Evolutionary conservation across 35 echinoderm and acorn worm genomes (phyloP).

Genomic region (Ptychodera flava): DNA sequence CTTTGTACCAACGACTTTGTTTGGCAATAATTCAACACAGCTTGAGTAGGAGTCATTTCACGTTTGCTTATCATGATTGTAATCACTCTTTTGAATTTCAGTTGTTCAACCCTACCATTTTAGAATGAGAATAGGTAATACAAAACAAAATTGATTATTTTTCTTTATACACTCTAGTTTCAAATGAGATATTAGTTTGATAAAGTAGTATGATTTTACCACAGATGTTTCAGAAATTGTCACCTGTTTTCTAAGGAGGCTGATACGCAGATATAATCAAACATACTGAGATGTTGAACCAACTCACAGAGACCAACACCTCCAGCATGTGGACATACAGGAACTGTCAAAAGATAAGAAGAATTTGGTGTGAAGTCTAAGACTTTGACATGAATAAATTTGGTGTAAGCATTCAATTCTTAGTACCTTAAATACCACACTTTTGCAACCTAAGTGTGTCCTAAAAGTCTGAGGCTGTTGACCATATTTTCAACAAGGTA

Average conservation of each 20-base stretch:
- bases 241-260: slow-evolving; percentile 72
- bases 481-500: no score
- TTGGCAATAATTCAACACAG: background rate
- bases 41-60: no score
- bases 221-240: slow-evolving; percentile 1
- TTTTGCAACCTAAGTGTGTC: no score
- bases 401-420: no score
- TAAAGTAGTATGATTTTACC: background rate
- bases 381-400: no score
- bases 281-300: slow-evolving; percentile 95
- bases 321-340: slow-evolving; percentile 94
- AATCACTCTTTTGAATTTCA: background rate
- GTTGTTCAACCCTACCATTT: background rate
- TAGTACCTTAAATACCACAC: no score
- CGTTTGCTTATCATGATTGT: no score
- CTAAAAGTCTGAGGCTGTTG: no score
- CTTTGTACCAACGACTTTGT: background rate
- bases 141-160: no score
- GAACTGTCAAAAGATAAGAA: slow-evolving; percentile 66
- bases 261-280: slow-evolving; percentile 79
- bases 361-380: no score
- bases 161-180: background rate
- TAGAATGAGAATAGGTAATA: no score
- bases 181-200: no score
- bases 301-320: slow-evolving; percentile 88